Evolutionary conservation across 2,797 vertebrate species (phyloP).

Genomic region (Gymnopithys bicolor): DNA sequence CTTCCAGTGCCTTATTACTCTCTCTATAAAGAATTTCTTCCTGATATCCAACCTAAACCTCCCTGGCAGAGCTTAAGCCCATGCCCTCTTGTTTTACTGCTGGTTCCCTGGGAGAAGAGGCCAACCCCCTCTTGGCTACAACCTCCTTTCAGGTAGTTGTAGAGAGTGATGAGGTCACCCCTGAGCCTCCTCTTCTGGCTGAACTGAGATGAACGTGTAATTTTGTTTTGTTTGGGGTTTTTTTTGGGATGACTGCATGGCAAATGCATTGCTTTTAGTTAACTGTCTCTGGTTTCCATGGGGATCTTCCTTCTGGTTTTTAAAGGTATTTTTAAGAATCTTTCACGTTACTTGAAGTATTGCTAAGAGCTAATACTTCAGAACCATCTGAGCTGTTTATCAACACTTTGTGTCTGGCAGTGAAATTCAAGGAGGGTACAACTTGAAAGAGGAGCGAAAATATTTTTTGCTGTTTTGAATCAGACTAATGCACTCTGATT

Average conservation of each 20-base stretch:
- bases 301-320: not conserved
- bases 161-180: no score
- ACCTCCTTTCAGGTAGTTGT: no score
- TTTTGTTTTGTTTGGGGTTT: not conserved
- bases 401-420: not conserved
- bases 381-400: not conserved
- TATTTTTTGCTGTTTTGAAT: not conserved
- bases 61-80: no score
- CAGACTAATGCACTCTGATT: not conserved
- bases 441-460: not conserved
- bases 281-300: slow-evolving; percentile 38
- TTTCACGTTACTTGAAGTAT: slow-evolving; percentile 6
- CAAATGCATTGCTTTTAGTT: slow-evolving; percentile 11
- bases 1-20: no score
- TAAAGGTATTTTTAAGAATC: slow-evolving; percentile 12
- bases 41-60: no score
- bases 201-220: not conserved
- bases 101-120: no score
- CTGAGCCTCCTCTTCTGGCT: no score
- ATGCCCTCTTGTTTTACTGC: no score
- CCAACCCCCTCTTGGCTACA: no score
- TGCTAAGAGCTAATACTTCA: slow-evolving; percentile 9
- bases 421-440: not conserved
- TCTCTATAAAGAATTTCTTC: no score
- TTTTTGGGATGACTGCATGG: not conserved